Evolutionary conservation across 2,113 vertebrate genomes (phyloP).

Genomic region (Osmerus eperlanus): DNA sequence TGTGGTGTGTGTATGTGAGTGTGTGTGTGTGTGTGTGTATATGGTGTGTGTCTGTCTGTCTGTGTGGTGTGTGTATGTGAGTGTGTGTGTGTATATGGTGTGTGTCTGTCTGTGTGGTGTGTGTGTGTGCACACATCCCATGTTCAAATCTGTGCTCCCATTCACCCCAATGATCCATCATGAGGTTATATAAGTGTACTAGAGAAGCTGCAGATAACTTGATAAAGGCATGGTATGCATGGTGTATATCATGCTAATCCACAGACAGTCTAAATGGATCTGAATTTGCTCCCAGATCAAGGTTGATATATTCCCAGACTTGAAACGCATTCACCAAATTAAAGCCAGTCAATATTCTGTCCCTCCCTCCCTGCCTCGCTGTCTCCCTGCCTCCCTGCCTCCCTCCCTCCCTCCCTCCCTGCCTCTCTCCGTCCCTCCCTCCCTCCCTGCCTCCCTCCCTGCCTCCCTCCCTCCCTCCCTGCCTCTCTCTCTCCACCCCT

Average conservation of each 20-base stretch:
- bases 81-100: no score
- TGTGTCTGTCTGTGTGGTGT: no score
- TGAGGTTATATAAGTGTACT: constrained; percentile 29
- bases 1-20: no score
- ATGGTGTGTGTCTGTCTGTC: no score
- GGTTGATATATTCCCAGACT: constrained; percentile 28
- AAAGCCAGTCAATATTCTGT: constrained; percentile 34
- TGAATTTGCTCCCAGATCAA: constrained; percentile 36
- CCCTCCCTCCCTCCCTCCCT: not conserved
- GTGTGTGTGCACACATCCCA: not conserved
- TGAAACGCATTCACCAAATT: constrained; percentile 31
- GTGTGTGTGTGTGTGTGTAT: no score
- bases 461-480: no score
- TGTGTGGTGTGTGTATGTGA: no score
- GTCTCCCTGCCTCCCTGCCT: no score
- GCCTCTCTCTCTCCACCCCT: not conserved
- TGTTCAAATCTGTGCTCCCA: not conserved
- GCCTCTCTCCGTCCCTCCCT: no score
- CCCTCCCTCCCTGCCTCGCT: no score
- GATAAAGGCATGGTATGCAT: constrained; percentile 33
- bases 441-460: no score
- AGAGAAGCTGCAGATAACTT: not conserved
- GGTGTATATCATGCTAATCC: constrained; percentile 36
- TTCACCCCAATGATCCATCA: constrained; percentile 21
- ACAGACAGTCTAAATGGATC: constrained; percentile 17